These are phyloP conservation scores for Junonia oenone DNA, from an alignment of 2,888 invertebrate genomes.

Conservation along the genomic window DNA sequence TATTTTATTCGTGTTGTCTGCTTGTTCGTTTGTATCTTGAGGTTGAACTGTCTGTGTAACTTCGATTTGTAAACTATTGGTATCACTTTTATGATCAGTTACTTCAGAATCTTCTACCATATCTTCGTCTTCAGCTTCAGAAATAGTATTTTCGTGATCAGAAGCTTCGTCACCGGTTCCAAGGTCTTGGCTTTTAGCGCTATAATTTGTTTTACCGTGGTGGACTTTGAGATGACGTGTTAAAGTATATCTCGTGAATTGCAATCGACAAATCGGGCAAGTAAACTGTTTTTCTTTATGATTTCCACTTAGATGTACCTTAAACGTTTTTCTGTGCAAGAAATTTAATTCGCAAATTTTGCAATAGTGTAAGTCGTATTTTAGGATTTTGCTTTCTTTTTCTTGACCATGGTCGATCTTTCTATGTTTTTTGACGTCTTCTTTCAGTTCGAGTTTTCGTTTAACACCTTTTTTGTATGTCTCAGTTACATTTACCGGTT, in stretches of 20 bases:
- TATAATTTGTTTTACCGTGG: no score
- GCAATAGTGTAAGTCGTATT: slow-evolving; percentile 8
- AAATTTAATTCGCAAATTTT: slow-evolving; percentile 17
- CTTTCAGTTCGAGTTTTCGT: neutral
- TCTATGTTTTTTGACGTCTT: neutral
- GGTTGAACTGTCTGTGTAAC: neutral
- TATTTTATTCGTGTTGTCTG: slow-evolving; percentile 15
- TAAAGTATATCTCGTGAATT: slow-evolving; percentile 10
- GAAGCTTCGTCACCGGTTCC: no score
- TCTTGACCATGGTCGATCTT: neutral
- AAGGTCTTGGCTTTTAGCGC: no score
- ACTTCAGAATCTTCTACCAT: neutral
- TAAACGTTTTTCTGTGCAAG: neutral
- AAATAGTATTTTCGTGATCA: no score
- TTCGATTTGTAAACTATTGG: no score
- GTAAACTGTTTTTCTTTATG: slow-evolving; percentile 6
- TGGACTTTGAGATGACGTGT: slow-evolving; percentile 5
- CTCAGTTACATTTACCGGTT: no score
- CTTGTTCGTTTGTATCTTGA: neutral
- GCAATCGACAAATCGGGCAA: slow-evolving; percentile 11
- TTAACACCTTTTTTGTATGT: no score
- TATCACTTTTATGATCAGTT: no score
- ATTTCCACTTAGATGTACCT: neutral
- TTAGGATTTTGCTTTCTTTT: neutral
- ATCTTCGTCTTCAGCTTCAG: neutral